phyloP scores from a whole-genome alignment of 2,797 vertebrate species.

The Sebastes minor region DNA sequence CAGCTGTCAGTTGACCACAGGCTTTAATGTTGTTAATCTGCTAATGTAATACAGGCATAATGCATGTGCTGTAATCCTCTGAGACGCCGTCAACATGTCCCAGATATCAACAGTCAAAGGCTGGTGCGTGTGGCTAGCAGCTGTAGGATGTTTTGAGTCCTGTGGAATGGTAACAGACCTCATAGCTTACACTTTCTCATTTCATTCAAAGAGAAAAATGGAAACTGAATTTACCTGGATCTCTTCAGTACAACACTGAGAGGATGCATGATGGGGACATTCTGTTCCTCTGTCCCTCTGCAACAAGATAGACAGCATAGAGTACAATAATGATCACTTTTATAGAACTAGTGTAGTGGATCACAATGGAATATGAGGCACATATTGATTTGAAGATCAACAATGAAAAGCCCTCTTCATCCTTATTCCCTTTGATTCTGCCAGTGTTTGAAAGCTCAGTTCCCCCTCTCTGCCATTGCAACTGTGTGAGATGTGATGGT shows the following conservation, averaged over 20 bases:
- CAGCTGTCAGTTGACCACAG: not conserved
- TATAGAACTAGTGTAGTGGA: not conserved
- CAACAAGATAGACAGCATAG: not conserved
- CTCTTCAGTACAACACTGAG: not conserved
- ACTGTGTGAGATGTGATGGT: not conserved
- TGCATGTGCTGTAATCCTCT: not conserved
- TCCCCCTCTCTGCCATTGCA: not conserved
- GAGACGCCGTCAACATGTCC: not conserved
- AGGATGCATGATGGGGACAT: slow-evolving; percentile 5
- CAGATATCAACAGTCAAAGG: not conserved
- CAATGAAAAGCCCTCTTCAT: slow-evolving; percentile 2
- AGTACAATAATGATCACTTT: not conserved
- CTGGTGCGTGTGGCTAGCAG: not conserved
- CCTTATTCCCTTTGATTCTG: slow-evolving; percentile 29
- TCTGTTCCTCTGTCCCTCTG: not conserved
- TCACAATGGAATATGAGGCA: slow-evolving; percentile 19
- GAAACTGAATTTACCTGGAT: not conserved
- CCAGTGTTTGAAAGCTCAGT: not conserved
- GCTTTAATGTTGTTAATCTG: not conserved
- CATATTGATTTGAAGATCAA: slow-evolving; percentile 32
- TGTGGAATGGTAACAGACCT: not conserved
- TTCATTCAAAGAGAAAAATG: not conserved
- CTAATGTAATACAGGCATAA: not conserved
- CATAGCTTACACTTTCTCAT: not conserved
- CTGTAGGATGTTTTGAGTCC: not conserved